phyloP scores from a whole-genome alignment of 2,888 invertebrate species.

The Drosophila meridiana region DNA sequence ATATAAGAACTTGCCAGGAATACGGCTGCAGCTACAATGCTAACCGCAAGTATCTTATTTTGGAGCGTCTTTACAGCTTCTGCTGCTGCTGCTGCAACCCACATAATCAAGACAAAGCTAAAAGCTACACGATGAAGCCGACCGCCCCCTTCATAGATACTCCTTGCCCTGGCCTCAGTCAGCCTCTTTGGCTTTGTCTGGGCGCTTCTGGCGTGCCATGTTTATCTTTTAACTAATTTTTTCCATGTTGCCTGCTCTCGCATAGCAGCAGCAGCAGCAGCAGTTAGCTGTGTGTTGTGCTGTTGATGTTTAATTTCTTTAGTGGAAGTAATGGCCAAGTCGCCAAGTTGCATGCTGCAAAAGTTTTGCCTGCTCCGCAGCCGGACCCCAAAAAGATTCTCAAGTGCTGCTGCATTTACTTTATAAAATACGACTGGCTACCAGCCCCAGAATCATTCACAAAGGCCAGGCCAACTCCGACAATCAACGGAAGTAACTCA shows the following conservation, averaged over 20 bases:
- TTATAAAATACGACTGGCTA: slow-evolving; percentile 32
- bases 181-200: slow-evolving; percentile 62
- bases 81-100: slow-evolving; percentile 43
- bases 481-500: slow-evolving; percentile 39
- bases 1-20: slow-evolving; percentile 41
- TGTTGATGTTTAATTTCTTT: slow-evolving; percentile 74
- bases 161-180: slow-evolving; percentile 8
- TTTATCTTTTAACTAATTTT: slow-evolving; percentile 82
- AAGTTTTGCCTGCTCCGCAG: slow-evolving; percentile 56
- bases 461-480: slow-evolving; percentile 24
- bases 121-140: slow-evolving; percentile 55
- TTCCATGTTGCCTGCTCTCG: slow-evolving; percentile 67
- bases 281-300: slow-evolving; percentile 56
- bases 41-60: slow-evolving; percentile 74
- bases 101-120: slow-evolving; percentile 79
- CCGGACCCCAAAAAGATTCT: slow-evolving; percentile 41
- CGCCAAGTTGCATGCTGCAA: slow-evolving; percentile 72
- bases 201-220: slow-evolving; percentile 74
- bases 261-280: slow-evolving; percentile 16
- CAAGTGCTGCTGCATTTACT: slow-evolving; percentile 29
- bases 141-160: slow-evolving; percentile 1
- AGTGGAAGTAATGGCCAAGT: slow-evolving; percentile 76
- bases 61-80: slow-evolving; percentile 43
- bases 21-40: slow-evolving; percentile 36
- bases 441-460: slow-evolving; percentile 53